Evolutionary conservation across 2,888 invertebrate species (phyloP).

Genomic region (Nymphalis urticae): DNA sequence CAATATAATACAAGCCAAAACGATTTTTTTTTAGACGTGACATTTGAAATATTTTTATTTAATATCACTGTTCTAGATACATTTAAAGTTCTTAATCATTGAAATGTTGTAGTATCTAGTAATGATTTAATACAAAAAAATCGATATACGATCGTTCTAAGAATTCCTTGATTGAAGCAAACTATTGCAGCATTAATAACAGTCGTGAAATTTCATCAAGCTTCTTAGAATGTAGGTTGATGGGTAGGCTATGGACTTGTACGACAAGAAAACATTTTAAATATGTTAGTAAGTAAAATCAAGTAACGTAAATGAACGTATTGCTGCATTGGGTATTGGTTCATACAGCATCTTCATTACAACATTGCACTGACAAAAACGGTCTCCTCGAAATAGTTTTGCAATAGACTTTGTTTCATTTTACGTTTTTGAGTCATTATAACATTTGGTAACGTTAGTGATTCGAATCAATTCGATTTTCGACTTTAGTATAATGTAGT

Average conservation of each 20-base stretch:
- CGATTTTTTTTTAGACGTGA: too few species aligned
- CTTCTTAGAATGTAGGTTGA: constrained; percentile 36
- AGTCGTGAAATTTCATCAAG: constrained; percentile 14
- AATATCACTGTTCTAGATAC: too few species aligned
- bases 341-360: constrained; percentile 31
- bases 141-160: neutral
- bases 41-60: too few species aligned
- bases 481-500: neutral
- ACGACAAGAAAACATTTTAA: constrained; percentile 35
- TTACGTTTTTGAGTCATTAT: constrained; percentile 36
- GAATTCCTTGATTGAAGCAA: neutral
- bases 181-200: constrained; percentile 1
- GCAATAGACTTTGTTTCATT: constrained; percentile 32
- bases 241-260: constrained; percentile 33
- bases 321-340: constrained; percentile 3
- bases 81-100: too few species aligned
- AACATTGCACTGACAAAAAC: constrained; percentile 30
- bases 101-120: too few species aligned
- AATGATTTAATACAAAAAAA: neutral
- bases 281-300: constrained; percentile 30
- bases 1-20: too few species aligned
- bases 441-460: constrained; percentile 33
- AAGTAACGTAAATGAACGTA: constrained; percentile 18
- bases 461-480: neutral
- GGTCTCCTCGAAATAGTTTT: constrained; percentile 30